Evolutionary conservation across 2,797 vertebrate species (phyloP).

Genomic region (Squalus acanthias): DNA sequence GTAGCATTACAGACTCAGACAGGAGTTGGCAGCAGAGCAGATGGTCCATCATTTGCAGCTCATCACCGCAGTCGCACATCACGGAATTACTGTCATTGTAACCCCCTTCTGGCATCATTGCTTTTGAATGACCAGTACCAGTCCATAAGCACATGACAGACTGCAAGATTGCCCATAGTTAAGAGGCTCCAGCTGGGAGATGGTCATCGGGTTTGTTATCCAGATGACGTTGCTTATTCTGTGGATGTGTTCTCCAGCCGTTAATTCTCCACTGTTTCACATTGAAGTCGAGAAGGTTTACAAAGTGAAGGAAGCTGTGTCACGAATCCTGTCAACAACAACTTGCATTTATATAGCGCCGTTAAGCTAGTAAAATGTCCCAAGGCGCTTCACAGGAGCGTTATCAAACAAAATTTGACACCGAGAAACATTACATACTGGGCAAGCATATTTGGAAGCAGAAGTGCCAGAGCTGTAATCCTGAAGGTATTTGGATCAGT

Average conservation of each 20-base stretch:
- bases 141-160: not conserved
- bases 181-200: not conserved
- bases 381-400: not conserved
- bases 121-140: not conserved
- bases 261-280: not conserved
- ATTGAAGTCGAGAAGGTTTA: not conserved
- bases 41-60: constrained; percentile 26
- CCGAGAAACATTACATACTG: not conserved
- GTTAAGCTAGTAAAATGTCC: not conserved
- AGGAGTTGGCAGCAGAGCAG: constrained; percentile 8
- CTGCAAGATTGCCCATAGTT: not conserved
- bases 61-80: constrained; percentile 14
- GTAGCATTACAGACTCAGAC: not conserved
- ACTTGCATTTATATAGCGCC: not conserved
- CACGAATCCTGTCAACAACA: not conserved
- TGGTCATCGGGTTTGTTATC: not conserved
- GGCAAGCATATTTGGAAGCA: not conserved
- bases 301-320: not conserved
- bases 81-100: not conserved
- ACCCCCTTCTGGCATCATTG: not conserved
- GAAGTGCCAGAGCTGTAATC: not conserved
- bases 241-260: not conserved
- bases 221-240: not conserved
- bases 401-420: not conserved
- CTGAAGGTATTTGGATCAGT: not conserved